Percentiles rank a stretch among this genome's conserved stretches.
Conservation (phyloP, 2,113 vertebrate genomes). For the Narcine bancroftii region DNA sequence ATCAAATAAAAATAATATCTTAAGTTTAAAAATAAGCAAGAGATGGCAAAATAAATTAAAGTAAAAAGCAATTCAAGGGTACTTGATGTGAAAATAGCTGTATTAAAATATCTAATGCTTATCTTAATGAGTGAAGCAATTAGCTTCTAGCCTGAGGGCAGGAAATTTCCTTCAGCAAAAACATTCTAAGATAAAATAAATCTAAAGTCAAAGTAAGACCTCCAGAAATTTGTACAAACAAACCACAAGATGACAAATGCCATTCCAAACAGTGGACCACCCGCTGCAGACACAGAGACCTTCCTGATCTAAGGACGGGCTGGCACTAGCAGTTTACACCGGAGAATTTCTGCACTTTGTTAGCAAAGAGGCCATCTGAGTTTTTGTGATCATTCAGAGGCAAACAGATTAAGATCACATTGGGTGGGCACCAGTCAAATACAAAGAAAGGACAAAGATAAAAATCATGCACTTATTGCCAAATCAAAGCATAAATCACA, state of each 20-base stretch:
- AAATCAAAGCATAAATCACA: background rate
- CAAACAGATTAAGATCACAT: slow-evolving; percentile 39
- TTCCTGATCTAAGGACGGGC: slow-evolving; percentile 29
- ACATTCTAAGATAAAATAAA: slow-evolving; percentile 40
- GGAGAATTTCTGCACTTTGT: slow-evolving; percentile 34
- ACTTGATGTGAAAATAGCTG: slow-evolving; percentile 47
- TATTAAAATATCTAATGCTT: slow-evolving; percentile 54
- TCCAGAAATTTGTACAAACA: slow-evolving; percentile 35
- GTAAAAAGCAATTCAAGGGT: slow-evolving; percentile 51
- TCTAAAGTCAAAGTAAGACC: background rate
- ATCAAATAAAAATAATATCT: slow-evolving; percentile 23
- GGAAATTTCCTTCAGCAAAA: slow-evolving; percentile 43
- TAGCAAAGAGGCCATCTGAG: slow-evolving; percentile 13
- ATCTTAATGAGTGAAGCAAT: slow-evolving; percentile 57
- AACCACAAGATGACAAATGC: slow-evolving; percentile 39
- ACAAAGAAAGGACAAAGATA: slow-evolving; percentile 17
- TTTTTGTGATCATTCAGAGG: slow-evolving; percentile 37
- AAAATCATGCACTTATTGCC: background rate
- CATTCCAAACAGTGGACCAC: slow-evolving; percentile 39
- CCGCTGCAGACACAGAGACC: slow-evolving; percentile 22
- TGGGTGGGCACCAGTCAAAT: slow-evolving; percentile 38
- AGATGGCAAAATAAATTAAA: slow-evolving; percentile 33
- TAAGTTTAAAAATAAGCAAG: slow-evolving; percentile 22
- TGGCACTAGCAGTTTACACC: slow-evolving; percentile 38
- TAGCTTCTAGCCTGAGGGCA: slow-evolving; percentile 47